These are phyloP conservation scores for Tenualosa thibaudeaui DNA, from an alignment of 2,797 vertebrate genomes.

Conservation along the genomic window DNA sequence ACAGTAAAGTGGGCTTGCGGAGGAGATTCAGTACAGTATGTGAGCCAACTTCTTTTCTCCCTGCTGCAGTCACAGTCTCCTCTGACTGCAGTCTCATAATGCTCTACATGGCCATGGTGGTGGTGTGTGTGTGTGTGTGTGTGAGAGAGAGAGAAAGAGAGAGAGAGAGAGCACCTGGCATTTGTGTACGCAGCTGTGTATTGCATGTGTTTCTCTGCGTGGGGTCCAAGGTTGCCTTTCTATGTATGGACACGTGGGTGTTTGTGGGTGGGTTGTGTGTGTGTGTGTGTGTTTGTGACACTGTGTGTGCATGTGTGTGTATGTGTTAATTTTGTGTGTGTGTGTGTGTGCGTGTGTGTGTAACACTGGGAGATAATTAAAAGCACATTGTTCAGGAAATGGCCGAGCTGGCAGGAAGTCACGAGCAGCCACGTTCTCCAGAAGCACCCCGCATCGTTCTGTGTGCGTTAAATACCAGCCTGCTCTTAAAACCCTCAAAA, in stretches of 20 bases:
- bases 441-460: slow-evolving; percentile 20
- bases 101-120: not conserved
- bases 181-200: not conserved
- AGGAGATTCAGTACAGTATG: not conserved
- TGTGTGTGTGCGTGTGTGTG: slow-evolving; percentile 11
- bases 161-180: not conserved
- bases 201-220: not conserved
- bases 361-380: slow-evolving; percentile 40
- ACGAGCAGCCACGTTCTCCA: slow-evolving; percentile 26
- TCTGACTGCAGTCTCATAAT: not conserved
- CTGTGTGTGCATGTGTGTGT: not conserved
- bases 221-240: not conserved
- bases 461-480: slow-evolving; percentile 8
- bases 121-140: not conserved
- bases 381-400: slow-evolving; percentile 47
- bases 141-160: not conserved
- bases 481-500: not conserved
- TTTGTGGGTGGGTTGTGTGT: not conserved
- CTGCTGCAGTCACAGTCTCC: not conserved
- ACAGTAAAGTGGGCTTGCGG: not conserved
- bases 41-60: not conserved
- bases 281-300: not conserved
- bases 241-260: not conserved
- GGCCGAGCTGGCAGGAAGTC: slow-evolving; percentile 47
- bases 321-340: not conserved